Base-by-base conservation (phyloP, 2,888 invertebrate genomes). In the Tachina fera region DNA sequence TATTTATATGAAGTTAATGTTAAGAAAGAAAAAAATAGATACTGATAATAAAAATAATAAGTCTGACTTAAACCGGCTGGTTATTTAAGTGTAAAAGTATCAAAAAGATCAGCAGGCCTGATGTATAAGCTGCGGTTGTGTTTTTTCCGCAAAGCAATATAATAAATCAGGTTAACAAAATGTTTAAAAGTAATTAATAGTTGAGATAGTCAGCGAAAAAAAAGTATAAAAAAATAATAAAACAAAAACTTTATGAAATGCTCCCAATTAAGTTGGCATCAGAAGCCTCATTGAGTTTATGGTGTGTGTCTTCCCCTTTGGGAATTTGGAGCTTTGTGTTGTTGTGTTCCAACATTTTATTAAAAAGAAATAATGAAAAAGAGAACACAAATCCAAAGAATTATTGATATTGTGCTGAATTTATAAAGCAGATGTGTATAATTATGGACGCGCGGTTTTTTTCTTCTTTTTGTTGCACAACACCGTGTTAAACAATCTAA, bases 161-260 rank as follows among this genome's bases (percentile, higher is more conserved):
- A 74, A 80, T 80, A 80, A 80, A 80, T 80, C 74, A 80, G 43
- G 43, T 31, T 43, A 72, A 76, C 65, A 79, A 84, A 85, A 71
- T 75, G 43, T 75, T 85, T 78, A 79, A 43, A 79, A 75, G 71
- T 70, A 83, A 86, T 83, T 86, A 83, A 83, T 79, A 75, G 82
- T 71, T 67, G 41, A 75, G 75, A 71, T 74, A 83, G 75, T 71
- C 70, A 65, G 74, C 31, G 56, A 45, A 43, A 76, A 67, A 31
- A 6, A 31, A 31, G 0, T 31, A 31, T 6, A 31, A 6, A 31
- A 31, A 1, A 31, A 31, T 5, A 19, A 19, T 58, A 53, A 41
- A 53, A 75, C 31, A 56, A 41, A 16, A 71, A 53, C 16, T 53
- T 16, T 16, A n/a, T 67, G 65, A 80, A 61, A 74, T 85, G 85